Base-by-base conservation (phyloP, 2,797 vertebrate genomes). In the Sorex maritimensis region DNA sequence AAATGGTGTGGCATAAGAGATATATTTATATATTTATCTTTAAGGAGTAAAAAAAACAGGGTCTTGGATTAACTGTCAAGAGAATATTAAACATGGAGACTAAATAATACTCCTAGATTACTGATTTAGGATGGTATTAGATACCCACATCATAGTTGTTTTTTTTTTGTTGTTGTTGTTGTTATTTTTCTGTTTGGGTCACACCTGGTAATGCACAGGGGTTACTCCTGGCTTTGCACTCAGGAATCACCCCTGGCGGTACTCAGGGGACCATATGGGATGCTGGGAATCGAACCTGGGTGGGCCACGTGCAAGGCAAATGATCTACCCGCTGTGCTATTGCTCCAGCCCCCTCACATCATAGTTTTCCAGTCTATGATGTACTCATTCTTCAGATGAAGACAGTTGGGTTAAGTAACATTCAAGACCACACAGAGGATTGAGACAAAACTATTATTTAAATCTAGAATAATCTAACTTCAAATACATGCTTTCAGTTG, bases 1-100 rank as follows among this genome's bases (percentile, higher is more conserved):
- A 8, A 13, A 88, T 75, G 52, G 15, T 19, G 41, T 11, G 81
- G 24, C 34, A 24, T 41, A 84, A 74, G 67, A 86, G 49, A 89
- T 69, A 89, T 69, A 52, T 75, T 86, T 61, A 65, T 38, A 77
- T 34, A 55, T 68, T 83, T 34, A 77, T 34, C 55, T 68, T 83
- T 34, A 52, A 86, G 15, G 6, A 23, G 4, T 46, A 83, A 71
- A 26, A 88, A 88, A 58, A 92, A 38, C 19, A 61, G 38, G 41
- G 58, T 19, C 26, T 21, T 79, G 68, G 12, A 24, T 68, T 96
- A 84, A 24, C 49, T 89, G 23, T 74, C n/a, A 41, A 58, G 24
- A 21, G 8, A 15, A 1, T 9, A 19, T 4, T 28, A n/a, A 73
- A 71, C 23, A 77, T 83, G 23, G n/a, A 92, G 21, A 84, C 24